Base-by-base conservation (phyloP, 1,140 invertebrate genomes). In the Pseudomyrmex cubaensis region DNA sequence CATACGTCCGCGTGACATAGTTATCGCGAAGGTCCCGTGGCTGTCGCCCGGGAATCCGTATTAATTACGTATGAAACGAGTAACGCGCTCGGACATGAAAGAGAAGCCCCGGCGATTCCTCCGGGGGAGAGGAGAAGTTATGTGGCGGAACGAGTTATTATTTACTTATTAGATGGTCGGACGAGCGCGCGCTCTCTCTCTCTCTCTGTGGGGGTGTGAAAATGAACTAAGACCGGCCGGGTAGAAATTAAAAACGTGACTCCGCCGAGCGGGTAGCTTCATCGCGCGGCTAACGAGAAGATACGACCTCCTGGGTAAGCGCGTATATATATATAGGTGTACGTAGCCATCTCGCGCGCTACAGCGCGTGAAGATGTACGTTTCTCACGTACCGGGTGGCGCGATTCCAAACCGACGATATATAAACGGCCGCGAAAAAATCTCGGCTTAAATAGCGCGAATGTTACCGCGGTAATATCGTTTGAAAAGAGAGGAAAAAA, bases 171-270 rank as follows among this genome's bases (percentile, higher is more conserved):
- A 90, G 87, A 90, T 73, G 72, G 56, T 62, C 67, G 78, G 61
- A 35, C 70, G 82, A 83, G 64, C 62, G 69, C 63, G 70, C 46
- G 15, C 54, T 10, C 48, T 25, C 48, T 70, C 74, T 66, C 62
- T 63, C 56, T 50, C 48, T 63, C 48, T 35, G 85, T 62, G 80
- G 73, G 90, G 89, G 90, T 90, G 90, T 91, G 90, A 91, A 91
- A 91, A 91, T 91, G 87, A 91, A 91, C 83, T 90, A 89, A 91
- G 85, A 74, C 84, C 89, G 72, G 80, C 78, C 25, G 15, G 86
- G 69, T 89, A 90, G 90, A 91, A 91, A 91, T 91, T 91, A 91
- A 91, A 91, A 91, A 91, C 90, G 90, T 91, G 90, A 91, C 90
- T 91, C 84, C 72, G 76, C 83, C 84, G 80, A 88, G 85, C 84